These are phyloP conservation scores for Clusia tigrina DNA, from an alignment of 2,888 invertebrate genomes.

Conservation along the genomic window DNA sequence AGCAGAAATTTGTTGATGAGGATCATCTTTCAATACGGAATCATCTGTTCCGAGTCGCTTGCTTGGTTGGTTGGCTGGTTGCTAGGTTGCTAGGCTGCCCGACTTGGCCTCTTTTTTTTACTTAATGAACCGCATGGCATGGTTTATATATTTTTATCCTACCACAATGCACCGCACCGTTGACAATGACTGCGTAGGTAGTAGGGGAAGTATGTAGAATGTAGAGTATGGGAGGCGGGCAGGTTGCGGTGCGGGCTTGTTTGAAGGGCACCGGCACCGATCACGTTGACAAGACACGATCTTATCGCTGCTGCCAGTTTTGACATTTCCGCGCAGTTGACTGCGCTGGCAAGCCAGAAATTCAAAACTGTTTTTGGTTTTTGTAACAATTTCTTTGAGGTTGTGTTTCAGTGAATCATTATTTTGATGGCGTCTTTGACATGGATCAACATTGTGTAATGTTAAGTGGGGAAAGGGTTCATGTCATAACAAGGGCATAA, in stretches of 20 bases:
- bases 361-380: not conserved
- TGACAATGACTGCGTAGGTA: not conserved
- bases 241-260: no score
- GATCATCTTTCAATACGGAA: not conserved
- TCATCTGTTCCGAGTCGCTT: constrained; percentile 1
- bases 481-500: not conserved
- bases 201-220: not conserved
- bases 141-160: not conserved
- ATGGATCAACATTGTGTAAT: not conserved
- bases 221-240: no score
- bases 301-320: no score
- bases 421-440: not conserved
- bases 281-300: constrained; percentile 5
- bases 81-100: not conserved
- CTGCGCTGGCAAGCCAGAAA: not conserved
- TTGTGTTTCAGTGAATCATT: not conserved
- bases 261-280: not conserved
- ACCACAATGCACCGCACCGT: constrained; percentile 1
- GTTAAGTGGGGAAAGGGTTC: not conserved
- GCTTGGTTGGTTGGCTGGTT: not conserved
- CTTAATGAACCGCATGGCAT: not conserved
- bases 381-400: no score
- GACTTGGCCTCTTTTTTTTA: not conserved
- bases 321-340: not conserved
- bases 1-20: constrained; percentile 7